These are phyloP conservation scores for Sycophila sp. DNA, from an alignment of 1,140 invertebrate species.

Conservation along the genomic window DNA sequence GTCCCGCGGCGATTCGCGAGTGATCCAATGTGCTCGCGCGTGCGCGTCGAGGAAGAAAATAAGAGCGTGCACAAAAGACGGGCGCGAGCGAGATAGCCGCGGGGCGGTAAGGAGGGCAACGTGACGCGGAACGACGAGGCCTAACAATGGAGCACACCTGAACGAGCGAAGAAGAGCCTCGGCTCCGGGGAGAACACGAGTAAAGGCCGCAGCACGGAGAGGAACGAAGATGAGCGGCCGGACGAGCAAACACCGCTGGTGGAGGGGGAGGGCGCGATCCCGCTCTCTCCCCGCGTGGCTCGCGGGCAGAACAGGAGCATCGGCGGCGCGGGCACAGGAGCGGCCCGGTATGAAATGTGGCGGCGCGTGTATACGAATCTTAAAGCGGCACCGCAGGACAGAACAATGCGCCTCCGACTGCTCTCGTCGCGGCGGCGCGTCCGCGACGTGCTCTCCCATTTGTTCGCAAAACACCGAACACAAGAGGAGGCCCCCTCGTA, in stretches of 20 bases:
- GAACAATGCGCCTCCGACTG: slow-evolving; percentile 57
- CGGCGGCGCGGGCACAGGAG: background rate
- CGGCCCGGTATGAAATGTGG: slow-evolving; percentile 54
- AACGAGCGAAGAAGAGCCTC: slow-evolving; percentile 45
- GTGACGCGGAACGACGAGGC: slow-evolving; percentile 51
- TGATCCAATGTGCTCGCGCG: background rate
- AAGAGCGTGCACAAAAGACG: slow-evolving; percentile 7
- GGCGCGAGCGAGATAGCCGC: background rate
- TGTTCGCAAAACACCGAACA: slow-evolving; percentile 64
- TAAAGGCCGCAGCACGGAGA: background rate
- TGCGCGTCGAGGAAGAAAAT: background rate
- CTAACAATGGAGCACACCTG: slow-evolving; percentile 63
- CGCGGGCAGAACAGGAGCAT: background rate
- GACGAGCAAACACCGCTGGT: no score
- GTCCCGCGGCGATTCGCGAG: background rate
- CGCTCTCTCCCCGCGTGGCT: background rate
- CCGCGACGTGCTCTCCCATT: slow-evolving; percentile 60
- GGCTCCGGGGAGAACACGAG: background rate
- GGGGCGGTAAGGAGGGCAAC: slow-evolving; percentile 54
- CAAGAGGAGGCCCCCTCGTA: slow-evolving; percentile 52
- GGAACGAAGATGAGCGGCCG: slow-evolving; percentile 31
- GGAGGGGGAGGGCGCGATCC: slow-evolving; percentile 24
- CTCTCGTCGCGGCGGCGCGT: slow-evolving; percentile 29
- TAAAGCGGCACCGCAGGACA: slow-evolving; percentile 41
- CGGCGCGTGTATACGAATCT: slow-evolving; percentile 46